Conservation (phyloP, 2,797 vertebrate genomes). For the Halcyon leucocephala region DNA sequence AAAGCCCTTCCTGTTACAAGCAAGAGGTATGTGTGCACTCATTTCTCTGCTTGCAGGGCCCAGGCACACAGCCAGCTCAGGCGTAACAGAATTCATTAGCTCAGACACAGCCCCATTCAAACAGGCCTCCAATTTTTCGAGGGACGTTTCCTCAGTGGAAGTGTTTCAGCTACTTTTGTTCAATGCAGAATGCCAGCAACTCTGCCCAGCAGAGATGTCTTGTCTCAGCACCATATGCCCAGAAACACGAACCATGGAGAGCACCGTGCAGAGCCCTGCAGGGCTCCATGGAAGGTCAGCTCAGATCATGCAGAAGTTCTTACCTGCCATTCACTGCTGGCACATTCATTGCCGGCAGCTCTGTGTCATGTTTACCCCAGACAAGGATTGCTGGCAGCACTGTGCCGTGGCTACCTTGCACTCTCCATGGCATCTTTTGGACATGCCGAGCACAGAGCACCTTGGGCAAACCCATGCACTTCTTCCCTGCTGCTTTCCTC, state of each 20-base stretch:
- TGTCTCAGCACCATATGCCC: neutral
- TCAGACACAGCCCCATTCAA: neutral
- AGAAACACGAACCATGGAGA: neutral
- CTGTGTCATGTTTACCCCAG: fast-evolving
- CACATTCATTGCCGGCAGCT: neutral
- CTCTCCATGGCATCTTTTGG: neutral
- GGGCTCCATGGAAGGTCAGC: neutral
- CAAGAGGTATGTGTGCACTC: neutral
- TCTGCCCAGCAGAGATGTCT: neutral
- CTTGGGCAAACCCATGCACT: neutral
- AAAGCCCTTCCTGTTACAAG: slow-evolving; percentile 11
- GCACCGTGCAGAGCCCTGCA: neutral
- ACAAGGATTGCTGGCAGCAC: neutral
- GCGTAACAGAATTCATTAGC: neutral
- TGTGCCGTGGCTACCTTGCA: neutral
- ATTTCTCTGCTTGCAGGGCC: neutral
- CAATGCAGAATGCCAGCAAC: neutral
- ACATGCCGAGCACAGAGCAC: neutral
- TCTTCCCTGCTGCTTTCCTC: neutral
- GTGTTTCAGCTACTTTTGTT: neutral
- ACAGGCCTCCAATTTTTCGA: neutral
- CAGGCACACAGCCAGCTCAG: neutral
- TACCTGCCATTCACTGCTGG: neutral
- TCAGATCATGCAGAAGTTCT: neutral
- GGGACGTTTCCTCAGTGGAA: neutral